These are phyloP conservation scores for Grammomys surdaster DNA, from an alignment of 2,113 vertebrate species.

Conservation along the genomic window DNA sequence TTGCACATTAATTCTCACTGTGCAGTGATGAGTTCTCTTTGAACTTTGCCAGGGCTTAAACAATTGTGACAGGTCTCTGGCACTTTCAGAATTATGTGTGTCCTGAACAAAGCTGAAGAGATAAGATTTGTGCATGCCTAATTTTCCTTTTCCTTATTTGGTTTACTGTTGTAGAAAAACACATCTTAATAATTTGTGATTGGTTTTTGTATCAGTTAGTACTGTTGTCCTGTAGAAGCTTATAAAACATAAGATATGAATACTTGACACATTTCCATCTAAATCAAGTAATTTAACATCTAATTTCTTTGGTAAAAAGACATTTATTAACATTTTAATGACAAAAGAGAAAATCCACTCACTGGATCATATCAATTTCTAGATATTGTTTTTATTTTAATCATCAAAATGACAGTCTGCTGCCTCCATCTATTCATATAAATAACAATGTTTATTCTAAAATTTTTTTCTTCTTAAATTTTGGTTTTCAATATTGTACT, in stretches of 20 bases:
- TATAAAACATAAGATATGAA: background rate
- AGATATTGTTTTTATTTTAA: background rate
- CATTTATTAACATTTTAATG: background rate
- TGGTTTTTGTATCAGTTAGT: constrained; percentile 9
- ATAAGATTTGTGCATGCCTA: background rate
- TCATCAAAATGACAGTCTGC: background rate
- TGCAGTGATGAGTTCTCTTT: constrained; percentile 71
- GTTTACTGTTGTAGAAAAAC: constrained; percentile 5
- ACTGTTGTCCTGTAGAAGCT: background rate
- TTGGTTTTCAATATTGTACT: background rate
- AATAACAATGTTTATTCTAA: background rate
- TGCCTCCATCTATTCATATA: background rate
- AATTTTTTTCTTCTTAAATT: background rate
- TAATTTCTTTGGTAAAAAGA: background rate
- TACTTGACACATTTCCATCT: background rate
- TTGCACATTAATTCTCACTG: constrained; percentile 72
- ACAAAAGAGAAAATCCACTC: background rate
- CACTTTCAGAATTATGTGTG: constrained; percentile 33
- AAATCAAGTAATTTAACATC: background rate
- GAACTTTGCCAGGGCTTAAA: constrained; percentile 73
- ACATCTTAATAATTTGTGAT: constrained; percentile 47
- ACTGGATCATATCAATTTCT: background rate
- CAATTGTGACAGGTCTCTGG: constrained; percentile 61
- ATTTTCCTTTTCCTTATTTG: background rate
- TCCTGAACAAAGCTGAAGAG: background rate